A percentile compares a stretch with the other conserved stretches of the same genome.
These are phyloP conservation scores for Falco concolor DNA, from an alignment of 2,797 vertebrate genomes.

Conservation along the genomic window DNA sequence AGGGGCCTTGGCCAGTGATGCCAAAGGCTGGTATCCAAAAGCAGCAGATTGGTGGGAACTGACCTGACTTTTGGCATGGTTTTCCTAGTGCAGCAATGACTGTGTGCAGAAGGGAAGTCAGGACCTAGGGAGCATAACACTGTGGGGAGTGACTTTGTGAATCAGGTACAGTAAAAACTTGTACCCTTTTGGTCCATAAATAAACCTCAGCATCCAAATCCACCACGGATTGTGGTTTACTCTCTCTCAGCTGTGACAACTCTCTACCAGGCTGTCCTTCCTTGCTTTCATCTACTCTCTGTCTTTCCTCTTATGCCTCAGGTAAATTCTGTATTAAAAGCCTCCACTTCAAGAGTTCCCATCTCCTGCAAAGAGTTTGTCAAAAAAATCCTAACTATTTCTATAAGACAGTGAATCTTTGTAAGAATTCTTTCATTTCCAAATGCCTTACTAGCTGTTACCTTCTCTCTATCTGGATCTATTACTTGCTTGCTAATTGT, in stretches of 20 bases:
- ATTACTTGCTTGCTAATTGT: background rate
- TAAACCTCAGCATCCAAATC: background rate
- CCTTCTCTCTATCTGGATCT: background rate
- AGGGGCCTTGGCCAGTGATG: background rate
- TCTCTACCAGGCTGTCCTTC: background rate
- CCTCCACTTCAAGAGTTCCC: background rate
- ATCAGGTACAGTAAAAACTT: background rate
- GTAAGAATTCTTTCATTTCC: background rate
- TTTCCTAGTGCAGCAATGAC: background rate
- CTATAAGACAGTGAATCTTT: background rate
- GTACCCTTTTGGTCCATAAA: background rate
- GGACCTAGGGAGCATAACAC: no score
- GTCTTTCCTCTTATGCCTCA: background rate
- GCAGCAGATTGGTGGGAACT: background rate
- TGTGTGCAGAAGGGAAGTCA: rapidly evolving
- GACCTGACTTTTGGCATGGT: rapidly evolving
- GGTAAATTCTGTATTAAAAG: background rate
- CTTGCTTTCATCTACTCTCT: background rate
- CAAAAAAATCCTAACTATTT: background rate
- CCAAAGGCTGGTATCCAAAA: background rate
- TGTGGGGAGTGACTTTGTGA: no score
- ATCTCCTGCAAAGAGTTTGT: background rate
- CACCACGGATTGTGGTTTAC: background rate
- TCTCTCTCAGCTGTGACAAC: background rate
- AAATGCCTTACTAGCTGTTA: background rate